Base-by-base conservation (phyloP, 1,140 invertebrate genomes). In the Papilio helenus region DNA sequence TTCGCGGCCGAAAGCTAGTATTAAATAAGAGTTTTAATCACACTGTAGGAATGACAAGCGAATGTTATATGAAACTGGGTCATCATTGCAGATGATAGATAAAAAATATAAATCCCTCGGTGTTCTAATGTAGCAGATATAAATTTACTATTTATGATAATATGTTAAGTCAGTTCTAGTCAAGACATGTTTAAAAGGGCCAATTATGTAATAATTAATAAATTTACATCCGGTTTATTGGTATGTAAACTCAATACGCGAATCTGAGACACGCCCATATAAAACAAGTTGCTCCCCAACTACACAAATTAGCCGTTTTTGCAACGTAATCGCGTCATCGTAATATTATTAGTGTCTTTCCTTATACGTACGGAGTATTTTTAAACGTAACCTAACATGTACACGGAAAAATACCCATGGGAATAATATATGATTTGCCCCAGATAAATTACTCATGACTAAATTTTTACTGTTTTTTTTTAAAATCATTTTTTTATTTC, bases 341-440 rank as follows among this genome's bases (percentile, higher is more conserved):
- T 68, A 68, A 68, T 34, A 29, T 34, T 68, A 68, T 68, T 68
- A 68, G 61, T 29, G 26, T 68, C 61, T 68, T 68, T 68, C 61
- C 61, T 68, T 68, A 68, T 68, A 68, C 10, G 58, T 61, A 8
- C 10, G 12, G 12, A 68, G 14, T 61, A 61, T 61, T 14, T 68
- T 68, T 68, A 29, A 34, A 68, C 61, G 61, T 29, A 65, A 18
- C 29, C 12, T 16, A 29, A 29, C 23, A 55, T 18, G 4, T 68
- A 58, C 55, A 8, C 23, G 61, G 61, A 68, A 68, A 61, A 29
- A 16, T 16, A 61, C 23, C 61, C 14, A 68, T 14, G 26, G 14
- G 26, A 68, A 34, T 61, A 58, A n/a, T 61, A 8, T 26, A 26
- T 7, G 58, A 26, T 61, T 26, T 26, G 20, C 20, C 58, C 23